Evolutionary conservation across 2,888 invertebrate genomes (phyloP).

Genomic region (Eucera pruinosa): DNA sequence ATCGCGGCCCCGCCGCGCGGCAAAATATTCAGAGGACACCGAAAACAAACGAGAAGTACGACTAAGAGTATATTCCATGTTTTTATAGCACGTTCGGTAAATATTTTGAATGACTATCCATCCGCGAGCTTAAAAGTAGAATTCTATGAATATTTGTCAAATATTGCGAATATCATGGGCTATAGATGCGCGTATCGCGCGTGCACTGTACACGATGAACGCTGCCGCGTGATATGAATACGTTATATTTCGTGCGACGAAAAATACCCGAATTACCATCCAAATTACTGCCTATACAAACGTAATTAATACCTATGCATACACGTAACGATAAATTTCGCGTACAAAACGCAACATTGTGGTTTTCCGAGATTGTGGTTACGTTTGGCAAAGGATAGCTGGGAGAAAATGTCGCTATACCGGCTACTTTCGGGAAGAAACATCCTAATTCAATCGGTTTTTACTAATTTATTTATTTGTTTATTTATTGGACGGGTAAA

Average conservation of each 20-base stretch:
- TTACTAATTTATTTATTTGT: too few species aligned
- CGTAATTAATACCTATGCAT: conserved; percentile 15
- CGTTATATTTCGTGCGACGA: conserved; percentile 6
- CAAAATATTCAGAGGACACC: conserved; percentile 44
- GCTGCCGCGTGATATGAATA: conserved; percentile 23
- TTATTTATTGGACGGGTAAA: too few species aligned
- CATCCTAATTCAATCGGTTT: too few species aligned
- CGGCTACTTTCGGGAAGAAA: too few species aligned
- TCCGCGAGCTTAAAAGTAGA: conserved; percentile 36
- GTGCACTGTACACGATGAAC: background rate
- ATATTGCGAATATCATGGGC: conserved; percentile 37
- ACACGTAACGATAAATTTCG: background rate
- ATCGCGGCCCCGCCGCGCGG: conserved; percentile 3
- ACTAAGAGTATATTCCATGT: conserved; percentile 45
- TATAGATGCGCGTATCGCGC: conserved; percentile 12
- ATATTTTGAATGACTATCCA: conserved; percentile 52
- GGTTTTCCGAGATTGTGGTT: too few species aligned
- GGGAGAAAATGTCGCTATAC: too few species aligned
- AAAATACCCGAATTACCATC: conserved; percentile 32
- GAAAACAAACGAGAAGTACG: conserved; percentile 42
- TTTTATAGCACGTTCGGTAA: conserved; percentile 53
- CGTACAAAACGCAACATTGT: background rate
- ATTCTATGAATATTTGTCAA: conserved; percentile 56
- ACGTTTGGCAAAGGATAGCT: background rate
- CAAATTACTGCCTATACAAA: conserved; percentile 4